phyloP scores from a whole-genome alignment of 2,888 invertebrate species.

The Stenichneumon culpator region DNA sequence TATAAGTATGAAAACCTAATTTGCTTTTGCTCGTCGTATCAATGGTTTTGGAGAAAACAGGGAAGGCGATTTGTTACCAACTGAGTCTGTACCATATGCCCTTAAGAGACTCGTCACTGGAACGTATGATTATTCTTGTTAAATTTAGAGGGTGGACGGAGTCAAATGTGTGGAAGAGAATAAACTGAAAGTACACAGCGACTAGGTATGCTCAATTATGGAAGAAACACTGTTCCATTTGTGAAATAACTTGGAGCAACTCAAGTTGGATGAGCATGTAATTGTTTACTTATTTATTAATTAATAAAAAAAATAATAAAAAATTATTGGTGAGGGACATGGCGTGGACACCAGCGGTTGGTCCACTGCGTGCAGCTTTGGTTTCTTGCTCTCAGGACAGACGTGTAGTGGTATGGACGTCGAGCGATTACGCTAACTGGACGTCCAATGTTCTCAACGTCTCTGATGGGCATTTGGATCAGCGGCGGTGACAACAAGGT shows the following conservation, averaged over 20 bases:
- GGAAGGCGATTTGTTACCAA: no score
- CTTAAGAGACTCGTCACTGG: conserved; percentile 96
- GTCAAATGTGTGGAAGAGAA: conserved; percentile 98
- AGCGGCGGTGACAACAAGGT: conserved; percentile 99
- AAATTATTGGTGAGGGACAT: conserved; percentile 94
- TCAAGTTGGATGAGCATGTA: not conserved
- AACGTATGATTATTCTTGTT: conserved; percentile 98
- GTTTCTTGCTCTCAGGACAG: conserved; percentile 98
- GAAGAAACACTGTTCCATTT: not conserved
- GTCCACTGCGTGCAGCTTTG: conserved; percentile 94
- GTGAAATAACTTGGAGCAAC: conserved; percentile 1
- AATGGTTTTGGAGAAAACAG: no score
- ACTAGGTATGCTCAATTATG: conserved; percentile 90
- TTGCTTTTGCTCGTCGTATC: no score
- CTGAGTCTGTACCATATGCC: no score
- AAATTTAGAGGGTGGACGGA: conserved; percentile 95
- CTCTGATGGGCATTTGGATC: conserved; percentile 99
- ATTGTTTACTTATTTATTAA: no score
- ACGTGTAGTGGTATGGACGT: conserved; percentile 94
- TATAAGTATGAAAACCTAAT: no score
- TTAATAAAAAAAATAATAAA: no score
- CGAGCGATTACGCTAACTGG: conserved; percentile 94
- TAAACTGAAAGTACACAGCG: conserved; percentile 97
- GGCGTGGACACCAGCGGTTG: conserved; percentile 98
- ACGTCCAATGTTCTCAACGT: conserved; percentile 94